Base-by-base conservation (phyloP, 2,113 vertebrate genomes). In the Urocynchramus pylzowi region DNA sequence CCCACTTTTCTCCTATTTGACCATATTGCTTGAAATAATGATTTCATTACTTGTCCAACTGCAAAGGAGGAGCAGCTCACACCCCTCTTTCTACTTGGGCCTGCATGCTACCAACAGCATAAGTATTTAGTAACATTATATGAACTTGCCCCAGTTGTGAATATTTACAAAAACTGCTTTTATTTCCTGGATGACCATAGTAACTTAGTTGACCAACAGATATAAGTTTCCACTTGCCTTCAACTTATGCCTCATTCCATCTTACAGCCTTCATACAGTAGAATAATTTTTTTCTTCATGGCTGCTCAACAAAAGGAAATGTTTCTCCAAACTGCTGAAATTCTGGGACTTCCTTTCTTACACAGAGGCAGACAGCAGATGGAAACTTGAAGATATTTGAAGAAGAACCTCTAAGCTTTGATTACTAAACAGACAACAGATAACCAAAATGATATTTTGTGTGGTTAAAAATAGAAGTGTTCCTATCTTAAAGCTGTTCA, bases 401-500 rank as follows among this genome's bases (percentile, higher is more conserved):
- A 87, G 53, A 83, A 81, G 17, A 82, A 61, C 19, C 30, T 90
- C 45, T n/a, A 59, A 79, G 57, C 41, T 91, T 93, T 82, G 61
- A 89, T 93, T 93, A 79, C 74, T 65, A 73, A 95, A 91, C 54
- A 83, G 82, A 85, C 79, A 78, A 78, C 59, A 87, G 64, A 76
- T 30, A 33, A 33, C 49, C 18, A 9, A 93, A 95, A 78, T 80
- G 2, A 23, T 94, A 87, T 76, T 95, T 89, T 37, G 11, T 83
- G 42, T 52, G 12, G 77, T 73, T 94, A 96, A 94, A 96, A 95
- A 87, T 54, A 82, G 47, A 82, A 53, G 6, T 57, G 19, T 31
- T 89, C 26, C 11, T n/a, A 17, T 83, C 70, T 91, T 70, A 85
- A 85, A 89, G 57, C 70, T 87, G 56, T 70, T 93, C 15, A 69